Evolutionary conservation across 2,797 vertebrate genomes (phyloP), one percentile per base, ranked within the genome.

Genomic region (Sebastes cheni): DNA sequence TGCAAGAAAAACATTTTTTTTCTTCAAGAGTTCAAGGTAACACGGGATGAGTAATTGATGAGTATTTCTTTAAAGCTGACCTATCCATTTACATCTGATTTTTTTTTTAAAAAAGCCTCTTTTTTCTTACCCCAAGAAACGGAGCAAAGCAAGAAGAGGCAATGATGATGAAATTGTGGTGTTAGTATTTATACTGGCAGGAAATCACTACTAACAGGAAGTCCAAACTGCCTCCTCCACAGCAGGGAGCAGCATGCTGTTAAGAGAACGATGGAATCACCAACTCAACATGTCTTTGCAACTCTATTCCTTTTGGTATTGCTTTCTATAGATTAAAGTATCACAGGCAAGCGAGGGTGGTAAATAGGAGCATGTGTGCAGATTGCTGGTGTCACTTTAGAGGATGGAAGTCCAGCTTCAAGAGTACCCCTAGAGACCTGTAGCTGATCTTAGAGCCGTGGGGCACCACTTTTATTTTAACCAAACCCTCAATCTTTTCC

Each of bases 121-220:
- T 18, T 14, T 62, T 39, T 46, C 36, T 16, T 23, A 13, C 13
- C 25, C 23, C 5, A 67, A 27, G 71, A 32, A 68, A 36, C 64
- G 1, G 2, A 56, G 62, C 12, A 27, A 77, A 68, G 52, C 66
- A 59, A 13, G 5, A 59, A 74, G 61, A 77, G 39, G 67, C 62
- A 64, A 68, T 39, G 30, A 16, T 72, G 34, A 74, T 23, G 66
- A 77, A 73, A 80, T 12, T 50, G 60, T 6, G 4, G 9, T 39
- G 66, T 42, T 70, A 23, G 54, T 65, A 27, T 60, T 77, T 75
- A 70, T 50, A 32, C 36, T 1, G n/a, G 23, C 55, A 74, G 6
- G 42, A 75, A 68, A 67, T 70, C 46, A 55, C 27, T 6, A 54
- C 14, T 61, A 82, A 39, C 50, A 76, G 76, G 65, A 83, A 80